Base-by-base conservation (phyloP, 1,140 invertebrate species). In the Apis laboriosa region DNA sequence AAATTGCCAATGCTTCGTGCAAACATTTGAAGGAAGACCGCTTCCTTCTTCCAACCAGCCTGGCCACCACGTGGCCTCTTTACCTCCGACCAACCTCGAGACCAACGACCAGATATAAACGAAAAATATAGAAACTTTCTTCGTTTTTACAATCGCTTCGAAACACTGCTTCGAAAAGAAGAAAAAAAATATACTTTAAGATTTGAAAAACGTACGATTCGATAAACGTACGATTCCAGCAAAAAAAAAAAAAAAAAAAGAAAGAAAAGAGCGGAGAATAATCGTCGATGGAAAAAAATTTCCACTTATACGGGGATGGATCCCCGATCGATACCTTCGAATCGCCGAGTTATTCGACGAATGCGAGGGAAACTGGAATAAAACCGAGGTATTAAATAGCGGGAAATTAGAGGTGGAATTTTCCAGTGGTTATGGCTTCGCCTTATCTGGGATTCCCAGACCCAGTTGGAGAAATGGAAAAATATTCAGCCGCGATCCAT, bases 371-470 rank as follows among this genome's bases (percentile, higher is more conserved):
- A 43, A 43, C 34, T 43, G 4, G 34, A 21, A 64, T 64, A 15
- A 64, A 76, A 76, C 19, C 49, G 60, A 34, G 24, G 49, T 64
- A 76, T 76, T 63, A 76, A 64, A 76, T 53, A 12, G 49, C n/a
- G 73, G 73, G 19, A 61, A 75, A 75, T 75, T 75, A 24, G 5
- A 64, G 49, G 49, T 64, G 74, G 74, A 63, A 53, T 76, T 76
- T 43, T 17, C 49, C n/a, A 21, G 24, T 1, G 19, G 24, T 53
- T 64, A 55, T 17, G 61, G 21, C n/a, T 8, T 49, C 8, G 11
- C 73, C 53, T 1, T 34, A 17, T 19, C 19, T 34, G 28, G 28
- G 24, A 17, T 34, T 77, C 55, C 9, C 61, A 28, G 61, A 55
- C 34, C 13, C 63, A n/a, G 63, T 64, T 64, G 21, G 21, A 28